Conservation (phyloP, 2,888 invertebrate genomes). For the Leptopilina drosophilae region DNA sequence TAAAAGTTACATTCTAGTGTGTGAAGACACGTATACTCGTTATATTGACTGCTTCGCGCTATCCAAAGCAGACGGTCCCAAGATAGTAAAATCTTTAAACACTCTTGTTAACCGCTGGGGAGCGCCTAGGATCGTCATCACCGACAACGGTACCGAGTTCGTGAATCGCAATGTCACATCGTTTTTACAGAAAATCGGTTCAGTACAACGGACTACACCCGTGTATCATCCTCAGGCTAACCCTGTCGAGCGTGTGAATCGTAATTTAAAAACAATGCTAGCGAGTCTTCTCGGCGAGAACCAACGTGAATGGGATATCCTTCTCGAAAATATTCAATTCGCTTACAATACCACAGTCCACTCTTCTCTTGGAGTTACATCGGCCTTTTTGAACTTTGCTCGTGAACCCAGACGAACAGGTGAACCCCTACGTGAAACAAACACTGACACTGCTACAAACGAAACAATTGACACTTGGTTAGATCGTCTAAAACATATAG, state of each 20-base stretch:
- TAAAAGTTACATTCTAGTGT: too few relatives aligned
- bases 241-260: background rate
- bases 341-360: conserved; percentile 3
- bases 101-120: too few relatives aligned
- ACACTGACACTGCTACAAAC: too few relatives aligned
- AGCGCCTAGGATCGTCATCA: too few relatives aligned
- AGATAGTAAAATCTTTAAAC: too few relatives aligned
- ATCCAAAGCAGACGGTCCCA: too few relatives aligned
- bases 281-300: background rate
- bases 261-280: background rate
- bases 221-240: background rate
- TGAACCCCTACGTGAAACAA: background rate
- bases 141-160: conserved; percentile 4
- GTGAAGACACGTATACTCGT: too few relatives aligned
- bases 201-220: background rate
- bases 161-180: too few relatives aligned
- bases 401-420: background rate
- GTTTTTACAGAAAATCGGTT: background rate
- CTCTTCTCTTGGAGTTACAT: background rate
- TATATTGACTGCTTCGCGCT: too few relatives aligned
- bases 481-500: background rate
- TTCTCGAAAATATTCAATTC: background rate
- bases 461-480: background rate
- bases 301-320: background rate
- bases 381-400: background rate